These are phyloP conservation scores for Marasmarcha lunaedactyla DNA, from an alignment of 2,888 invertebrate genomes.

Conservation along the genomic window DNA sequence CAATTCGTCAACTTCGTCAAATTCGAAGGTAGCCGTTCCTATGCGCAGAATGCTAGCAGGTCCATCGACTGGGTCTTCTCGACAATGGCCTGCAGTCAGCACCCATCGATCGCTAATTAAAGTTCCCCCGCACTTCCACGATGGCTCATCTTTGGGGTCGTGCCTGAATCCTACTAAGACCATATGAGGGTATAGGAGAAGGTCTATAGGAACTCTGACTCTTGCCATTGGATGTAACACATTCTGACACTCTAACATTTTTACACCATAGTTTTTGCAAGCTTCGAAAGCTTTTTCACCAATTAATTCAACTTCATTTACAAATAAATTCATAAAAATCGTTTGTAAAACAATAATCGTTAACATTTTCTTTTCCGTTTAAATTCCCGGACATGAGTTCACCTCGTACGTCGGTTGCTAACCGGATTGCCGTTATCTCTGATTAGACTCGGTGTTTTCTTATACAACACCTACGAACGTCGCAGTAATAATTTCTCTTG, in stretches of 20 bases:
- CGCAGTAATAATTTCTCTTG: too few species aligned
- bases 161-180: slow-evolving; percentile 55
- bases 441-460: too few species aligned
- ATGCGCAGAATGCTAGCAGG: slow-evolving; percentile 60
- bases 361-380: too few species aligned
- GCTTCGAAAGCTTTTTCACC: slow-evolving; percentile 48
- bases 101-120: slow-evolving; percentile 51
- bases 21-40: slow-evolving; percentile 66
- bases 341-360: too few species aligned
- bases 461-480: too few species aligned
- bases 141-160: slow-evolving; percentile 16
- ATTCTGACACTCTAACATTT: slow-evolving; percentile 59
- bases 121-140: slow-evolving; percentile 60
- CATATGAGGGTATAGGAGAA: slow-evolving; percentile 74
- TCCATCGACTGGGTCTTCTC: slow-evolving; percentile 48
- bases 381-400: too few species aligned
- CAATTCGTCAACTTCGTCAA: slow-evolving; percentile 55
- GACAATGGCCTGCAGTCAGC: slow-evolving; percentile 57
- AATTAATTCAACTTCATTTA: slow-evolving; percentile 10
- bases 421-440: too few species aligned
- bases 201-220: slow-evolving; percentile 51
- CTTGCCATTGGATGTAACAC: slow-evolving; percentile 34
- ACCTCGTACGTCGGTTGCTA: too few species aligned
- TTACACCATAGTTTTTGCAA: slow-evolving; percentile 40
- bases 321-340: too few species aligned